phyloP scores from a whole-genome alignment of 2,888 invertebrate genomes.

The Papilio gigon region DNA sequence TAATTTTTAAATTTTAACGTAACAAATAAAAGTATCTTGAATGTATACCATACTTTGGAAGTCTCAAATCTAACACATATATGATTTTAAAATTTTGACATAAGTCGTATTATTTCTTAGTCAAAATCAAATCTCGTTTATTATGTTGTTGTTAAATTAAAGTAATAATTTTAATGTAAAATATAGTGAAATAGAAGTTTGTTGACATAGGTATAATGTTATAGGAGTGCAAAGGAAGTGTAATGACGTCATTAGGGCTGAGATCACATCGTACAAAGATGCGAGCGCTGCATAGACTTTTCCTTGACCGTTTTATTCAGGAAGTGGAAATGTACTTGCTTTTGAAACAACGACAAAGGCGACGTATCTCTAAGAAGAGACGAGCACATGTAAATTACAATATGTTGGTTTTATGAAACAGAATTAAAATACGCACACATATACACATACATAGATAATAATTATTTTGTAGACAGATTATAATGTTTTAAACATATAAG shows the following conservation, averaged over 20 bases:
- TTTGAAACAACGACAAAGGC: constrained; percentile 23
- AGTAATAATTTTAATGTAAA: neutral
- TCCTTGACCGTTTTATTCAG: constrained; percentile 31
- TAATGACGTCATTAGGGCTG: constrained; percentile 23
- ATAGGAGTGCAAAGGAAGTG: constrained; percentile 9
- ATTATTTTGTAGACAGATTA: too few relatives aligned
- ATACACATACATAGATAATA: neutral
- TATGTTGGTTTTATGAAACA: neutral
- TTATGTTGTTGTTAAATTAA: too few relatives aligned
- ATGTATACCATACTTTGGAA: neutral
- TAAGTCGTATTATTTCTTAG: too few relatives aligned
- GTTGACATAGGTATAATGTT: constrained; percentile 3
- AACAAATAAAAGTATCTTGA: too few relatives aligned
- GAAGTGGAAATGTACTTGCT: constrained; percentile 23
- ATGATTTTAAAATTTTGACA: too few relatives aligned
- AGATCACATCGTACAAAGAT: constrained; percentile 24
- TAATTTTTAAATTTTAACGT: neutral
- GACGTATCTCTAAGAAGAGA: constrained; percentile 7
- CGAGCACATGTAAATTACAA: neutral
- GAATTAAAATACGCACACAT: neutral
- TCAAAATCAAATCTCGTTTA: too few relatives aligned
- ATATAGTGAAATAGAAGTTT: neutral
- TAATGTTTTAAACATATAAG: too few relatives aligned
- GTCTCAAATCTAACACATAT: too few relatives aligned
- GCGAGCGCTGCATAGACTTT: constrained; percentile 16